Evolutionary conservation across 2,113 vertebrate species (phyloP).

Genomic region (Nycticorax nycticorax): DNA sequence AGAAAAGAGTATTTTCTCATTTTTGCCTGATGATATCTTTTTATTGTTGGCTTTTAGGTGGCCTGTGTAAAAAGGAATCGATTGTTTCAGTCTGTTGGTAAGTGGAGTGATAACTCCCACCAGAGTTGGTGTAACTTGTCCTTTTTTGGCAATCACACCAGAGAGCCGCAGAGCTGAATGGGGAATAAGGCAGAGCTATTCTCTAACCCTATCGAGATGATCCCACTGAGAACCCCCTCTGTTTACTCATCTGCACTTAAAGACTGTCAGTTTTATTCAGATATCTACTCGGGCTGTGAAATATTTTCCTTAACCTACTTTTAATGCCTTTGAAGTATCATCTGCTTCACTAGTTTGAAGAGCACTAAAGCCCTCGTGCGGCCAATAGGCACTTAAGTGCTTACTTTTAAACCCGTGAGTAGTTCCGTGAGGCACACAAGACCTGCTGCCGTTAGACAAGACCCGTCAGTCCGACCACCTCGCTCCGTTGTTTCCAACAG

Average conservation of each 20-base stretch:
- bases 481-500: background rate
- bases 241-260: background rate
- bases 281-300: background rate
- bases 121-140: background rate
- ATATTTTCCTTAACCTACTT: constrained; percentile 36
- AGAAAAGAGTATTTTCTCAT: background rate
- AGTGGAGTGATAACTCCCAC: background rate
- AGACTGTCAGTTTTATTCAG: background rate
- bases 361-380: background rate
- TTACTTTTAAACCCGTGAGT: background rate
- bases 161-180: background rate
- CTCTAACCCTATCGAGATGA: background rate
- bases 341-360: constrained; percentile 29
- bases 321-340: constrained; percentile 31
- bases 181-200: background rate
- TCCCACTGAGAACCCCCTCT: background rate
- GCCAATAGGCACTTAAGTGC: constrained; percentile 1
- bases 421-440: background rate
- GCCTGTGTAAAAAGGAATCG: background rate
- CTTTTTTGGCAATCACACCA: background rate
- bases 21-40: background rate
- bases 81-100: background rate
- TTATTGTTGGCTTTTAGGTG: background rate
- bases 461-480: background rate
- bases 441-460: rapidly evolving